Base-by-base conservation (phyloP, 2,113 vertebrate species). In the Beaufortia kweichowensis region DNA sequence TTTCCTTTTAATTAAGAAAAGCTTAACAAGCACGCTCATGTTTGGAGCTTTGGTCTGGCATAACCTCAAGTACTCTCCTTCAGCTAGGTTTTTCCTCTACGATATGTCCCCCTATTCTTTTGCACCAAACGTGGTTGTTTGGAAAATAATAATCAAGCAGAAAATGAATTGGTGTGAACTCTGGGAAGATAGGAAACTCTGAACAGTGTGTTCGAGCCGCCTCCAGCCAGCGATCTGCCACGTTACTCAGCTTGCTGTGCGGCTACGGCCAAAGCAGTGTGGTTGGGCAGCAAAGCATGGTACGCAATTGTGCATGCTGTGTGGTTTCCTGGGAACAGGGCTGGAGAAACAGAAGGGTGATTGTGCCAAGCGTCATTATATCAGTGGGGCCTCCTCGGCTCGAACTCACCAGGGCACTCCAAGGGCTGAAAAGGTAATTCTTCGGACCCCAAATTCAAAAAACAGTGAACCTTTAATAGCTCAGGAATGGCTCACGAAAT, bases 331-430 rank as follows among this genome's bases (percentile, higher is more conserved):
- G 92, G 91, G 92, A 93, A 93, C 89, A 80, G 86, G 79, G 85
- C 72, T 57, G 55, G 79, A 82, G 78, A 83, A 92, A 93, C 92
- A 93, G 90, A 90, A 84, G 83, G 55, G 76, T 86, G 89, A 90
- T 93, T 93, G 90, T 93, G 91, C 88, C 90, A 89, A 86, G 86
- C 89, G 88, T 91, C 90, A 90, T 91, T 92, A 90, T 91, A 88
- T 85, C 75, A 77, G 84, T 77, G 48, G 84, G 87, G 89, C 87
- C 90, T 86, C 86, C 67, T 91, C 86, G 89, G 90, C 88, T 81
- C 75, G 39, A 77, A 85, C 86, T 89, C 39, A 66, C 85, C 83
- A 35, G 85, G 86, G 84, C 91, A 92, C 91, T 92, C 85, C 82
- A 91, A 80, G 78, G 85, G 81, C 90, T 92, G 86, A 91, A 90